Conservation (phyloP, 2,888 invertebrate species). For the Acleris holmiana region DNA sequence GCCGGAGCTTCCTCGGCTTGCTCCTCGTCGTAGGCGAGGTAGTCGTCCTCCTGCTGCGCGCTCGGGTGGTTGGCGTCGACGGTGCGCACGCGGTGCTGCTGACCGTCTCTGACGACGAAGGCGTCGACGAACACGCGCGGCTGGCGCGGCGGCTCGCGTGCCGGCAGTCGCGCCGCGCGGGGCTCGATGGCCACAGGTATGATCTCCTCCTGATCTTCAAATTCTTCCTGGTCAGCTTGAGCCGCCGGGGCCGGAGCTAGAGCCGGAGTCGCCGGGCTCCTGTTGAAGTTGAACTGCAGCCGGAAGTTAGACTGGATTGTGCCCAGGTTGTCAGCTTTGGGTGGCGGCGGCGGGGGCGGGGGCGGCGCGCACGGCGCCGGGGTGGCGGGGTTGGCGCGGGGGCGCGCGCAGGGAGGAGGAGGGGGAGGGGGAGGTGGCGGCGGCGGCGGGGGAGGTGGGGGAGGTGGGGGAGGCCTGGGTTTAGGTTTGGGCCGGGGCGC, state of each 20-base stretch:
- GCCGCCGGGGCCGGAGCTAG: slow-evolving; percentile 46
- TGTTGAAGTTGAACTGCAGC: slow-evolving; percentile 71
- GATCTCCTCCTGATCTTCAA: slow-evolving; percentile 46
- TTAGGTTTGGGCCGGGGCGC: slow-evolving; percentile 44
- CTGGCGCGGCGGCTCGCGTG: slow-evolving; percentile 56
- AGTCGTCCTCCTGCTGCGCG: slow-evolving; percentile 56
- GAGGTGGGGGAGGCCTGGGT: slow-evolving; percentile 45
- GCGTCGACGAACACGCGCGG: slow-evolving; percentile 78
- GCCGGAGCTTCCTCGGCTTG: slow-evolving; percentile 51
- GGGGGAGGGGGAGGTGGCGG: slow-evolving; percentile 61
- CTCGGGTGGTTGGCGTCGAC: slow-evolving; percentile 60
- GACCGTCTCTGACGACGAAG: slow-evolving; percentile 73
- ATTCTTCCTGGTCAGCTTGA: slow-evolving; percentile 44
- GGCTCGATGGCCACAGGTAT: slow-evolving; percentile 66
- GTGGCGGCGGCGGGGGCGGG: slow-evolving; percentile 57
- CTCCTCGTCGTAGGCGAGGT: slow-evolving; percentile 63
- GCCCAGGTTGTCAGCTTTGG: slow-evolving; percentile 64
- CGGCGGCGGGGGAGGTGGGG: slow-evolving; percentile 52
- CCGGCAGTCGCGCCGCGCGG: slow-evolving; percentile 68
- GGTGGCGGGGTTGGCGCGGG: slow-evolving; percentile 69
- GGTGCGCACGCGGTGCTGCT: slow-evolving; percentile 68
- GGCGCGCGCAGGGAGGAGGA: slow-evolving; percentile 64
- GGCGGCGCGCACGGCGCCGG: slow-evolving; percentile 61
- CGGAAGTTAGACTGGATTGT: slow-evolving; percentile 72
- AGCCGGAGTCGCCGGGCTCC: slow-evolving; percentile 57